Percentiles rank a stretch among this genome's conserved stretches.
These are phyloP conservation scores for Tragelaphus strepsiceros DNA, from an alignment of 2,113 vertebrate genomes.

Conservation along the genomic window DNA sequence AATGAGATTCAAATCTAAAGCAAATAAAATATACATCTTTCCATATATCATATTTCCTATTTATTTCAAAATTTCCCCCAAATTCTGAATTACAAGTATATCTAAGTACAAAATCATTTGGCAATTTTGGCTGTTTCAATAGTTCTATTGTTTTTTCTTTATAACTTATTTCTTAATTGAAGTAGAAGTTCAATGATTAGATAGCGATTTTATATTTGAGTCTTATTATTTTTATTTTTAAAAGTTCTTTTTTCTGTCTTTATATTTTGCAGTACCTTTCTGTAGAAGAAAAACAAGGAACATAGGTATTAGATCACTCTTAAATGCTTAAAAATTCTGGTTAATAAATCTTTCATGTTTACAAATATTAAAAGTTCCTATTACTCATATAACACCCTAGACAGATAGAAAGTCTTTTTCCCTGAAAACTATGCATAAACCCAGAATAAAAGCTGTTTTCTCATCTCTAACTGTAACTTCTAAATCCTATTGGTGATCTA, in stretches of 20 bases:
- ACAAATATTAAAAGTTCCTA: background rate
- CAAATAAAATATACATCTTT: background rate
- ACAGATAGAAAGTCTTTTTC: background rate
- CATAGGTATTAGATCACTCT: background rate
- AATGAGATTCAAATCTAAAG: background rate
- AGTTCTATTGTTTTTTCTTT: background rate
- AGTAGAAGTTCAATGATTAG: background rate
- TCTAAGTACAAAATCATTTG: background rate
- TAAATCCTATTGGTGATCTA: background rate
- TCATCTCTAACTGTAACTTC: background rate
- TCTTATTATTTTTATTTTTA: background rate
- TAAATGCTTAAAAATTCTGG: slow-evolving; percentile 7
- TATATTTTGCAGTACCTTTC: background rate
- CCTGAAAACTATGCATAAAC: background rate
- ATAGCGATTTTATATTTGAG: background rate
- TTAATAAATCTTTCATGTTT: background rate
- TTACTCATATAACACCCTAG: background rate
- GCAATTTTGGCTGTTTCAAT: background rate
- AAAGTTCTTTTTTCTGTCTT: background rate
- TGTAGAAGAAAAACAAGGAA: background rate
- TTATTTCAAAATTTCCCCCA: background rate
- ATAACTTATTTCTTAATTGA: background rate
- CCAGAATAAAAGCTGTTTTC: background rate
- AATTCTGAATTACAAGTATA: background rate
- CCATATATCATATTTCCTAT: background rate